Evolutionary conservation across 2,113 vertebrate species (phyloP), one percentile per base, ranked within the genome.

Genomic region (Peromyscus californicus): DNA sequence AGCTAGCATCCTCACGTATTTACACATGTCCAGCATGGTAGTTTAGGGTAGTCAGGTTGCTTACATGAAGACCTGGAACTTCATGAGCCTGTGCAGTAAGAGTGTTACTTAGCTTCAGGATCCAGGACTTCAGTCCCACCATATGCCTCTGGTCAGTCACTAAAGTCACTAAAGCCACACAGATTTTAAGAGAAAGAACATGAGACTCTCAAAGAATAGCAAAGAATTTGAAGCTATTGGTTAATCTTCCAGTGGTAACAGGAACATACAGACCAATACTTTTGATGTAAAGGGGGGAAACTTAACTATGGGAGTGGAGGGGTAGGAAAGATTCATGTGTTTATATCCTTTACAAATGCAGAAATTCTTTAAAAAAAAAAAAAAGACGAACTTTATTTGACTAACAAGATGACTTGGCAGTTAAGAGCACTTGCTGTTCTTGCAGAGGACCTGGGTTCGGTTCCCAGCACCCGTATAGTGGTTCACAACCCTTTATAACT

Each of bases 231-330:
- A n/a, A 84, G 51, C 84, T 63, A 48, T 83, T 31, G 19, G 59
- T 96, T 90, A 89, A 85, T 59, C 57, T 90, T 79, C 48, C 93
- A 89, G 70, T 92, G 54, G 36, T 70, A 91, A 65, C 15, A 15
- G 93, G 15, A 42, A 11, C 24, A 63, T 16, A 65, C 0, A 93
- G 74, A 67, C 31, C 42, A 88, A 80, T 17, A 57, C 63, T 80
- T 80, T 85, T 65, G 70, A 88, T 82, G 17, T 84, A 59, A 91
- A 45, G 42, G 10, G 13, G 79, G 80, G 31, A 85, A n/a, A 48
- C 45, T 48, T 48, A 48, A 51, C 51, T 13, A 42, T 67, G 45
- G 6, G 7, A 21, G 15, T 54, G 63, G 17, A 29, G 31, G 17
- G 72, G 65, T 45, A 93, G 17, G 24, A 67, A 90, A 86, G 91